Conservation (phyloP, 1,140 invertebrate species). For the Kradibia gibbosae region DNA sequence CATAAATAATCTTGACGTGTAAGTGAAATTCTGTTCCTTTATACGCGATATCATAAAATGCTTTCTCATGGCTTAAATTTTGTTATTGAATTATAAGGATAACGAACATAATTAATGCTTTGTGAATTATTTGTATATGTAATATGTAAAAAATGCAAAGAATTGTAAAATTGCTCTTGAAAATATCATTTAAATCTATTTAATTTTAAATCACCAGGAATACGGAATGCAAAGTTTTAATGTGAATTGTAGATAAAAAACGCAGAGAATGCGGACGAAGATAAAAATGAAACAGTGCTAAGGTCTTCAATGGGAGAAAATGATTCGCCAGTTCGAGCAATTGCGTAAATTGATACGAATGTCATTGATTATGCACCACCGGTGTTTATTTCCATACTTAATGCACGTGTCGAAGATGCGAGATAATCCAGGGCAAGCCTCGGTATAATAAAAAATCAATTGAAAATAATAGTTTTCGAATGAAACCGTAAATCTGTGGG, state of each 20-base stretch:
- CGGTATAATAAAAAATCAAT: not conserved
- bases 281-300: not conserved
- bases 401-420: not conserved
- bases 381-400: not conserved
- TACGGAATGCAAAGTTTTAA: not conserved
- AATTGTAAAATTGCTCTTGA: too few species aligned
- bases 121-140: too few species aligned
- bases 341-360: not conserved
- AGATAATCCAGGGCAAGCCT: not conserved
- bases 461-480: conserved; percentile 1
- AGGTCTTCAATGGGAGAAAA: not conserved
- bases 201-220: too few species aligned
- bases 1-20: too few species aligned
- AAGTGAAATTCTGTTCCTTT: too few species aligned
- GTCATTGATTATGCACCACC: not conserved
- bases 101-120: too few species aligned
- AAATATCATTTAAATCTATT: too few species aligned
- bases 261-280: not conserved
- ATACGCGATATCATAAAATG: too few species aligned
- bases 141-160: too few species aligned
- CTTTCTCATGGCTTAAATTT: too few species aligned
- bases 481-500: not conserved
- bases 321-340: not conserved
- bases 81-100: too few species aligned
- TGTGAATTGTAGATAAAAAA: not conserved